Evolutionary conservation across 2,113 vertebrate genomes (phyloP).

Genomic region (Felis chaus): DNA sequence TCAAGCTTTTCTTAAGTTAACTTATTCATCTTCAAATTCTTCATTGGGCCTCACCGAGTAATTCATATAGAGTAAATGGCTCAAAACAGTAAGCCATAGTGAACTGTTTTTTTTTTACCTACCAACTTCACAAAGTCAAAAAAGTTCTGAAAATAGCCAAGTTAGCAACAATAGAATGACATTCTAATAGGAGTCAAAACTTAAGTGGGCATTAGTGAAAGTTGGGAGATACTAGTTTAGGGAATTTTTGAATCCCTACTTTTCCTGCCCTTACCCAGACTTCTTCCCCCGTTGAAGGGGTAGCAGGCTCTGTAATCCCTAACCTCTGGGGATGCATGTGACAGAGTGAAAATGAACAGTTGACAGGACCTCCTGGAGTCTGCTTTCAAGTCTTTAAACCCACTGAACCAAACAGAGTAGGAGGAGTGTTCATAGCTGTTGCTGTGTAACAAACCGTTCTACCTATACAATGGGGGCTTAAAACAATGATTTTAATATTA

Average conservation of each 20-base stretch:
- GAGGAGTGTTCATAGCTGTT: not conserved
- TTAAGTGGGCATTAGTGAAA: not conserved
- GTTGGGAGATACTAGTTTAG: not conserved
- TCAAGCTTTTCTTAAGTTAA: not conserved
- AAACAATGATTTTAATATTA: not conserved
- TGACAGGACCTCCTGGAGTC: not conserved
- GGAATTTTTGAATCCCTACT: not conserved
- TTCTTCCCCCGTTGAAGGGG: not conserved
- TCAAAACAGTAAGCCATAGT: not conserved
- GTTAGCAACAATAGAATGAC: not conserved
- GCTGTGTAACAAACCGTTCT: not conserved
- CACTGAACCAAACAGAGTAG: not conserved
- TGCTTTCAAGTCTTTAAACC: not conserved
- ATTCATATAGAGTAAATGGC: not conserved
- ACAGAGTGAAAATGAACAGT: not conserved
- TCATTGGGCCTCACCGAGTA: not conserved
- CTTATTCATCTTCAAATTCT: not conserved
- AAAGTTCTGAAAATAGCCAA: not conserved
- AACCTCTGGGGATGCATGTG: not conserved
- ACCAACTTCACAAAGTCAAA: not conserved
- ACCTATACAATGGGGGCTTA: not conserved
- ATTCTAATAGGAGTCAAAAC: not conserved
- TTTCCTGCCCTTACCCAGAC: not conserved
- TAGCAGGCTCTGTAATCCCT: not conserved
- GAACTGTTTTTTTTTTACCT: not conserved